Evolutionary conservation across 1,140 invertebrate genomes (phyloP).

Genomic region (Mesaphorura yosii): DNA sequence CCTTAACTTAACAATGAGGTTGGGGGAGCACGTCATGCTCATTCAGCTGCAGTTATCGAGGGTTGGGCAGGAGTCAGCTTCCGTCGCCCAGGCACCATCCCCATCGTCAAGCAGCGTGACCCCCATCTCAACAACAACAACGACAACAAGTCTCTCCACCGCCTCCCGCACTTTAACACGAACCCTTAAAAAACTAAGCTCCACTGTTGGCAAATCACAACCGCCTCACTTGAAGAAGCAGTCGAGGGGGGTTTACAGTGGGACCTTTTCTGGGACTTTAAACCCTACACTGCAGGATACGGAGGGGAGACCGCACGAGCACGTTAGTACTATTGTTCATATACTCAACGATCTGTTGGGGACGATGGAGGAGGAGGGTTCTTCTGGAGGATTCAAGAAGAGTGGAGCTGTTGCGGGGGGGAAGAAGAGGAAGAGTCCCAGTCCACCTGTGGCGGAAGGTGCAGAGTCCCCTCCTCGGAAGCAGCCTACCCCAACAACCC

Average conservation of each 20-base stretch:
- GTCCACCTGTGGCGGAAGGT: no score
- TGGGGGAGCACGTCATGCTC: slow-evolving; percentile 93
- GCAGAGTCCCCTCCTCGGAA: no score
- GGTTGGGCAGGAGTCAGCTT: slow-evolving; percentile 41
- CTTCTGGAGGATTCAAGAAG: not conserved
- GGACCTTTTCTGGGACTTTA: slow-evolving; percentile 60
- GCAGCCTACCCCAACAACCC: no score
- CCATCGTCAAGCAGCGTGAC: slow-evolving; percentile 3
- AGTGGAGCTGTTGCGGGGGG: not conserved
- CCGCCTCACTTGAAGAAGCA: slow-evolving; percentile 67
- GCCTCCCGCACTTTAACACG: no score
- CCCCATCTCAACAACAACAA: slow-evolving; percentile 18
- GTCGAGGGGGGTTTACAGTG: slow-evolving; percentile 62
- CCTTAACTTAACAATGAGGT: slow-evolving; percentile 80
- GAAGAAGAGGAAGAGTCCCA: no score
- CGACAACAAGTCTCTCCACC: no score
- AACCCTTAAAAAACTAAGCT: no score
- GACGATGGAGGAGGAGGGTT: not conserved
- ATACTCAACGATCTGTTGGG: slow-evolving; percentile 80
- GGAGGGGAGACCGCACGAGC: slow-evolving; percentile 74
- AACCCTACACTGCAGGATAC: slow-evolving; percentile 88
- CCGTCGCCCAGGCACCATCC: slow-evolving; percentile 23
- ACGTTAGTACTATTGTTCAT: slow-evolving; percentile 88
- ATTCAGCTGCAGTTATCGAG: slow-evolving; percentile 87
- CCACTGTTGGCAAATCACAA: no score